Conservation (phyloP, 2,113 vertebrate genomes). For the Melanotaenia duboulayi region DNA sequence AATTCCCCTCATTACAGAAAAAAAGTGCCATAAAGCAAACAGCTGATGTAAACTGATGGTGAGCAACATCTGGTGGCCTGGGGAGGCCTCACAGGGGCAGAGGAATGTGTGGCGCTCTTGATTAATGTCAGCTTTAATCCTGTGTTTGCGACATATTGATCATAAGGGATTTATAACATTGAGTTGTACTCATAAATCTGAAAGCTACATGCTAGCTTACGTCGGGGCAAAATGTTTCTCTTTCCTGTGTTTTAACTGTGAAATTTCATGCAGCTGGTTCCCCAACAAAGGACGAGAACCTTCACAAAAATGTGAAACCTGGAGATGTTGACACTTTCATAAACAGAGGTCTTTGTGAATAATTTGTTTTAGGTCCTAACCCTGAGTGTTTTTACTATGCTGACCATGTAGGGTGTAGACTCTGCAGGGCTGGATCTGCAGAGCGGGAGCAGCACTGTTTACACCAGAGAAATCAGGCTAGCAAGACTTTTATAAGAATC, state of each 20-base stretch:
- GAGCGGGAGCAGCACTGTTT: constrained; percentile 69
- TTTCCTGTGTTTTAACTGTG: constrained; percentile 17
- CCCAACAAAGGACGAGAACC: constrained; percentile 41
- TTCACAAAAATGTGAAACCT: constrained; percentile 64
- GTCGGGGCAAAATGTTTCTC: constrained; percentile 3
- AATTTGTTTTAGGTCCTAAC: constrained; percentile 76
- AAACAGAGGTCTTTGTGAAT: constrained; percentile 73
- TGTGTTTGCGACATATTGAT: constrained; percentile 42
- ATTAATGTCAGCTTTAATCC: constrained; percentile 43
- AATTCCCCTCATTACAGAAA: constrained; percentile 46
- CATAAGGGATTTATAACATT: constrained; percentile 31
- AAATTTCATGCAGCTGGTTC: constrained; percentile 61
- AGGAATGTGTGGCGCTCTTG: constrained; percentile 31
- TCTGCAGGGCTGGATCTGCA: constrained; percentile 61
- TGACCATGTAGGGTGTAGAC: constrained; percentile 81
- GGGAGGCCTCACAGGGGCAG: constrained; percentile 38
- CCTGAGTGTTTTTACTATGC: constrained; percentile 74
- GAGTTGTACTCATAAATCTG: constrained; percentile 23
- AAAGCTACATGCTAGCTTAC: neutral
- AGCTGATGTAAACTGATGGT: constrained; percentile 29
- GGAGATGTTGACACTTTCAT: constrained; percentile 68
- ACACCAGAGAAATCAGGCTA: constrained; percentile 78
- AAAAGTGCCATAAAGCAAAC: constrained; percentile 46
- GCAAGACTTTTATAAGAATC: constrained; percentile 75
- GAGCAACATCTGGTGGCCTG: constrained; percentile 58